A percentile compares a stretch with the other conserved stretches of the same genome.
These are phyloP conservation scores for Apomyelois bistriatella DNA, from an alignment of 2,888 invertebrate genomes.

Conservation along the genomic window DNA sequence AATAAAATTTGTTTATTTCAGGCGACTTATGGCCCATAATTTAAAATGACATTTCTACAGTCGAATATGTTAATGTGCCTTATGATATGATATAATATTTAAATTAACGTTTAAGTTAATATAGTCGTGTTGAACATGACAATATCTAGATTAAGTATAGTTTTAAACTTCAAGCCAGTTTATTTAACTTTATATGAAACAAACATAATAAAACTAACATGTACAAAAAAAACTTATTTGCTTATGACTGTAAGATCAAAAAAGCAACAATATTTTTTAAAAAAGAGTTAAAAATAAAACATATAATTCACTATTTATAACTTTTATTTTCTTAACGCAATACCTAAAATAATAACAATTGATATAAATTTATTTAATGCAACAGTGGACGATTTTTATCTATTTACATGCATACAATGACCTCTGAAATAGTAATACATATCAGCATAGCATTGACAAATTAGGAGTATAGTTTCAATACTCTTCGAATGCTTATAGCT, in stretches of 20 bases:
- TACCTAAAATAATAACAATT: slow-evolving; percentile 2
- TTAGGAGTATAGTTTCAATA: slow-evolving; percentile 63
- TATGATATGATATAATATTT: neutral
- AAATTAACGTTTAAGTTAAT: neutral
- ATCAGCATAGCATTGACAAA: slow-evolving; percentile 52
- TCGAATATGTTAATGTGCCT: slow-evolving; percentile 17
- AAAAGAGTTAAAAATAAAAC: slow-evolving; percentile 9
- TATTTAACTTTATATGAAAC: neutral
- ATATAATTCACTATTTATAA: slow-evolving; percentile 1
- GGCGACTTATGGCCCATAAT: no score
- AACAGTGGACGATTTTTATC: neutral
- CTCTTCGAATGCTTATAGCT: slow-evolving; percentile 62
- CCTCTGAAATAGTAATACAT: neutral
- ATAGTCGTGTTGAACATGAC: slow-evolving; percentile 45
- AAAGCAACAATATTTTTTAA: neutral
- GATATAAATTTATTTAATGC: neutral
- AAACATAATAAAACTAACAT: neutral
- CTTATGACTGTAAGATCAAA: neutral
- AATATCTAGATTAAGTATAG: slow-evolving; percentile 19
- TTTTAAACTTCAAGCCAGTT: slow-evolving; percentile 7
- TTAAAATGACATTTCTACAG: no score
- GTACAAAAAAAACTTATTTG: neutral
- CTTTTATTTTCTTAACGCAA: slow-evolving; percentile 9
- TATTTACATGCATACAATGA: slow-evolving; percentile 1
- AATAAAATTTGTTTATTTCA: no score